Evolutionary conservation across 2,113 vertebrate species (phyloP).

Genomic region (Nettapus auritus): DNA sequence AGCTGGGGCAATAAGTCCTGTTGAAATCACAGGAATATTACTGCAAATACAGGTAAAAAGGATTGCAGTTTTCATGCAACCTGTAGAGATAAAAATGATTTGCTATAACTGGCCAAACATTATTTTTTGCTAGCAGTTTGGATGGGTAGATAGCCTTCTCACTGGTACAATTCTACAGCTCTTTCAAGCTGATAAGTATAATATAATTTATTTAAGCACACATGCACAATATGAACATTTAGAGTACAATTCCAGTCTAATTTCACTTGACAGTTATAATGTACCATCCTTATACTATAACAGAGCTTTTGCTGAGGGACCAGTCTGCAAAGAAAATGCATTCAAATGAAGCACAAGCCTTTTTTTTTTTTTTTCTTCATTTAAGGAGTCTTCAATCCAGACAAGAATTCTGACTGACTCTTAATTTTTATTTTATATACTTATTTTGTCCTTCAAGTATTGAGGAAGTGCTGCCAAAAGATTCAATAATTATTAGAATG

Average conservation of each 20-base stretch:
- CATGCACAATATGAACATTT: neutral
- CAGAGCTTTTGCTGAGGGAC: neutral
- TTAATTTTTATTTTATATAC: neutral
- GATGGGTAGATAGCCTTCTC: neutral
- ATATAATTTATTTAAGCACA: neutral
- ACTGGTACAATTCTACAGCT: neutral
- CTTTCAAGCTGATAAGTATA: neutral
- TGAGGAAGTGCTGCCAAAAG: neutral
- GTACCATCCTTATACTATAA: neutral
- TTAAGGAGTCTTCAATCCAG: neutral
- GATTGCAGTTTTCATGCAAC: neutral
- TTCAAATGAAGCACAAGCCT: neutral
- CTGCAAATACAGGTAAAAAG: neutral
- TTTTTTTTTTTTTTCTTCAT: neutral
- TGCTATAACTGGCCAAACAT: neutral
- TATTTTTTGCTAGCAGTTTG: neutral
- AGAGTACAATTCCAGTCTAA: neutral
- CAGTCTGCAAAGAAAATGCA: neutral
- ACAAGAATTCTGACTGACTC: neutral
- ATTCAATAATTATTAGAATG: neutral
- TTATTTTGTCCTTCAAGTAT: neutral
- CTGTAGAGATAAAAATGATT: neutral
- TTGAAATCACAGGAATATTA: neutral
- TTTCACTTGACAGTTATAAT: slow-evolving; percentile 4
- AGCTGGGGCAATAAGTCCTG: neutral